Evolutionary conservation across 2,888 invertebrate genomes (phyloP).

Genomic region (Aspidiotus rigidus): DNA sequence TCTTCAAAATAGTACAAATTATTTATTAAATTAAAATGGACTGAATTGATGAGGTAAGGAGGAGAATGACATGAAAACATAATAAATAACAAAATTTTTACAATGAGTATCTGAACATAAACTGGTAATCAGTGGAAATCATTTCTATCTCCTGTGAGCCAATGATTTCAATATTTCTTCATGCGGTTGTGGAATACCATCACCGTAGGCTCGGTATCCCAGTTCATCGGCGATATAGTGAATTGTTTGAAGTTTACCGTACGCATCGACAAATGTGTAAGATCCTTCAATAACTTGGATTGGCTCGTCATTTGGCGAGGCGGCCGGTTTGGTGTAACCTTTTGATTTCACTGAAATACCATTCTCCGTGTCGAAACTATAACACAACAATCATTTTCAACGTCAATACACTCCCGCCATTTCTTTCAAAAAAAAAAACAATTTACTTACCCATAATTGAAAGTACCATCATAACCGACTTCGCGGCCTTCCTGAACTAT

Average conservation of each 20-base stretch:
- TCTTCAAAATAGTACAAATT: neutral
- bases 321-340: conserved; percentile 42
- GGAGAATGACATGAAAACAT: conserved; percentile 13
- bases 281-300: conserved; percentile 39
- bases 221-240: conserved; percentile 40
- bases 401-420: neutral
- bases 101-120: conserved; percentile 20
- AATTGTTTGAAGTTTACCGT: conserved; percentile 39
- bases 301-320: conserved; percentile 38
- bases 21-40: neutral
- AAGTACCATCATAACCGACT: conserved; percentile 48
- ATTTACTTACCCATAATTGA: conserved; percentile 49
- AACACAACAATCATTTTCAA: conserved; percentile 25
- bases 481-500: conserved; percentile 45
- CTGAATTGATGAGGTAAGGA: neutral
- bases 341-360: conserved; percentile 49
- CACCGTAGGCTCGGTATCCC: conserved; percentile 52
- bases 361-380: conserved; percentile 48
- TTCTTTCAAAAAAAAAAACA: neutral
- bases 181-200: conserved; percentile 37
- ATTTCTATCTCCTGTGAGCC: conserved; percentile 11
- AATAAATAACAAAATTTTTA: conserved; percentile 21
- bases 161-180: neutral
- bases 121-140: neutral
- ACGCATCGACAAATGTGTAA: conserved; percentile 39